Evolutionary conservation across 2,113 vertebrate species (phyloP).

Genomic region (Paraplagusia blochii): DNA sequence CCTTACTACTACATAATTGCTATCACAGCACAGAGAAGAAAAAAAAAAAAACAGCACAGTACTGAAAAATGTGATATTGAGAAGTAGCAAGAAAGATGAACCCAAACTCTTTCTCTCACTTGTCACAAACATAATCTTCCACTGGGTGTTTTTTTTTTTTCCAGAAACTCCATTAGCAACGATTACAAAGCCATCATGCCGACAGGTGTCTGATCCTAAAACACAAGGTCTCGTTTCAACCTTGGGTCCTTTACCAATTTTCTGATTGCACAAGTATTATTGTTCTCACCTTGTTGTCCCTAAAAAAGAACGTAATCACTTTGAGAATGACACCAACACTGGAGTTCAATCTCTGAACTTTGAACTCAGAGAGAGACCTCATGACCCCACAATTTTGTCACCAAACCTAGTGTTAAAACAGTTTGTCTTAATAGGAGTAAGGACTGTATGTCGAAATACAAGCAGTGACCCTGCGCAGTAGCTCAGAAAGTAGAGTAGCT

Average conservation of each 20-base stretch:
- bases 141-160: slow-evolving; percentile 35
- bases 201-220: slow-evolving; percentile 61
- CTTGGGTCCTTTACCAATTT: slow-evolving; percentile 43
- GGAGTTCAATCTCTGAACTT: slow-evolving; percentile 3
- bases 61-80: slow-evolving; percentile 22
- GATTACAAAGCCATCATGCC: slow-evolving; percentile 65
- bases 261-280: slow-evolving; percentile 46
- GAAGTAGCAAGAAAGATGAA: slow-evolving; percentile 9
- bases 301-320: slow-evolving; percentile 25
- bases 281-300: slow-evolving; percentile 38
- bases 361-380: neutral
- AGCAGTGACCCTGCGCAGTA: neutral
- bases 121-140: slow-evolving; percentile 37
- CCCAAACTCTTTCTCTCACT: slow-evolving; percentile 23
- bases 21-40: slow-evolving; percentile 20
- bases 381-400: neutral
- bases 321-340: slow-evolving; percentile 19
- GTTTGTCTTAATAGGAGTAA: slow-evolving; percentile 1
- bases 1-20: slow-evolving; percentile 41
- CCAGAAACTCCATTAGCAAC: slow-evolving; percentile 59
- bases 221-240: slow-evolving; percentile 39
- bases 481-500: neutral
- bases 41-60: slow-evolving; percentile 16
- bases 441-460: neutral
- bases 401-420: neutral